These are phyloP conservation scores for Prinia subflava DNA, from an alignment of 2,113 vertebrate genomes.

Conservation along the genomic window DNA sequence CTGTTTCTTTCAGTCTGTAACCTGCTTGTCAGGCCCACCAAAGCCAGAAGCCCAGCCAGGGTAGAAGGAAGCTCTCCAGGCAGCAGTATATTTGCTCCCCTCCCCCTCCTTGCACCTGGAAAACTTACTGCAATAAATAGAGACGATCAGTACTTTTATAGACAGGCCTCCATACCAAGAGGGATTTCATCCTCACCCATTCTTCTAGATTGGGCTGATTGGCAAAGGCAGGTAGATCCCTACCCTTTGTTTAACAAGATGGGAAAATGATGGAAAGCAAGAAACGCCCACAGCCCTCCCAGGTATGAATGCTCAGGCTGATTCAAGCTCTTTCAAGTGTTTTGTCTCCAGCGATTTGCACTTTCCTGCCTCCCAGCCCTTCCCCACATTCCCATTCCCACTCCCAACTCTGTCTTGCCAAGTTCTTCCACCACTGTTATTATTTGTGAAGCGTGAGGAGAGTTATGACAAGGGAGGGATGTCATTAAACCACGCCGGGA, in stretches of 20 bases:
- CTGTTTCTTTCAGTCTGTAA: background rate
- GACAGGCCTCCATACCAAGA: background rate
- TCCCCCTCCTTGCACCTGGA: background rate
- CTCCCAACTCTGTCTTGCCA: conserved; percentile 17
- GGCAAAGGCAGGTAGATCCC: background rate
- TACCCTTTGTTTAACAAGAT: background rate
- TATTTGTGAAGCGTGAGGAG: conserved; percentile 68
- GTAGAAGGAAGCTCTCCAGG: background rate
- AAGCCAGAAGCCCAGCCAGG: background rate
- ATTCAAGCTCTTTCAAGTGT: conserved; percentile 26
- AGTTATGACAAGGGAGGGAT: conserved; percentile 65
- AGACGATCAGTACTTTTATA: background rate
- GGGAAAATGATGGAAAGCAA: background rate
- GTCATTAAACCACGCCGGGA: conserved; percentile 69
- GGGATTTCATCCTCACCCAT: background rate
- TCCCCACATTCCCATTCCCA: background rate
- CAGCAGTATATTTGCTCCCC: accelerated
- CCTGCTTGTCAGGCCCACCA: background rate
- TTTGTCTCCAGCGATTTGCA: conserved; percentile 12
- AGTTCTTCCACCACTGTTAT: conserved; percentile 12
- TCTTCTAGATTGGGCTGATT: background rate
- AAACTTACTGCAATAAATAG: background rate
- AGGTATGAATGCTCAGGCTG: background rate
- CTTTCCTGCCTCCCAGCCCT: background rate
- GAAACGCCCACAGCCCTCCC: background rate